These are phyloP conservation scores for Sebastes steindachneri DNA, from an alignment of 2,797 vertebrate species.

Conservation along the genomic window DNA sequence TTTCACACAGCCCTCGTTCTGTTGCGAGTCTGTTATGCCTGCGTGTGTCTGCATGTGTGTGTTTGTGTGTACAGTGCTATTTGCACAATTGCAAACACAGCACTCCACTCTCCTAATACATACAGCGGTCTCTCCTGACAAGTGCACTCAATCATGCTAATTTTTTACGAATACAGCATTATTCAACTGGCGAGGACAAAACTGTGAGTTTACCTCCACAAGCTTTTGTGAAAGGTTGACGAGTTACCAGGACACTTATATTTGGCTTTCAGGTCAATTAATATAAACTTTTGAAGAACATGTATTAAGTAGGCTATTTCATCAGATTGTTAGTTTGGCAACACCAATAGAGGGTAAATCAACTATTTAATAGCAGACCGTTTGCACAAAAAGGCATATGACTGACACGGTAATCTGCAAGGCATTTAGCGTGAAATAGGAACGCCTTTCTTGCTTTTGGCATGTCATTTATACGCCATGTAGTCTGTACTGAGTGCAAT, in stretches of 20 bases:
- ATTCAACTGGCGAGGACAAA: conserved; percentile 54
- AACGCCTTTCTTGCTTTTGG: too few relatives aligned
- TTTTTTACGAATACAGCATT: conserved; percentile 70
- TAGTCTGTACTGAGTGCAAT: too few relatives aligned
- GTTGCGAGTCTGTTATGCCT: conserved; percentile 48
- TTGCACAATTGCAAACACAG: conserved; percentile 75
- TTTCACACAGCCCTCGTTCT: conserved; percentile 30
- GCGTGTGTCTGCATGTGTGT: conserved; percentile 31
- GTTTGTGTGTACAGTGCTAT: conserved; percentile 47
- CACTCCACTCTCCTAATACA: conserved; percentile 63
- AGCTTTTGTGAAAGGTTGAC: conserved; percentile 44
- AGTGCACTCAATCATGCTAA: conserved; percentile 75
- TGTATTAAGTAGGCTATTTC: not conserved
- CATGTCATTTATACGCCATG: too few relatives aligned
- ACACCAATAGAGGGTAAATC: not conserved
- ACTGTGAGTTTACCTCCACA: conserved; percentile 50
- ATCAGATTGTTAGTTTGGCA: not conserved
- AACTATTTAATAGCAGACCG: not conserved
- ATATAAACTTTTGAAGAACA: conserved; percentile 1
- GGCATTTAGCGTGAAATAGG: too few relatives aligned
- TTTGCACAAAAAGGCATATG: too few relatives aligned
- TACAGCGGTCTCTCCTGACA: conserved; percentile 62
- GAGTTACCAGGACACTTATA: conserved; percentile 1
- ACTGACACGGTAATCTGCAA: too few relatives aligned
- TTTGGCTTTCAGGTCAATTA: conserved; percentile 10